Base-by-base conservation (phyloP, 2,888 invertebrate species). In the Archips xylosteana region DNA sequence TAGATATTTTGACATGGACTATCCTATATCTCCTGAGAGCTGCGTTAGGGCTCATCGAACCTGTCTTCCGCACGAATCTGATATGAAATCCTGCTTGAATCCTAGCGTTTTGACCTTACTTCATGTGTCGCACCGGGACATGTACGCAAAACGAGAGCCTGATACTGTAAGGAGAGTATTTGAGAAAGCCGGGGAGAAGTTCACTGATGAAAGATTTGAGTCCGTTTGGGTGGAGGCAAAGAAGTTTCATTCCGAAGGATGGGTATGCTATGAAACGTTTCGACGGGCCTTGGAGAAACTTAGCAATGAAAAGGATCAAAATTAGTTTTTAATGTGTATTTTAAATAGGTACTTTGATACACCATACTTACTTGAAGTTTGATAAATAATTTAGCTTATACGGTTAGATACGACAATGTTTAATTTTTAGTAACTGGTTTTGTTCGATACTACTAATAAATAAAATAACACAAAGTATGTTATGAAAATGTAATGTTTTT, bases 191-290 rank as follows among this genome's bases (percentile, higher is more conserved):
- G 95, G 95, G 0, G 95, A 95, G 78, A 83, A 86, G 69, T 92
- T 95, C 74, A 89, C 88, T 4, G 94, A 94, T 45, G 89, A 95
- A 74, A 84, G 82, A 39, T 96, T 96, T 80, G 85, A 92, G 60
- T 82, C 83, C 72, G 78, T 95, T 76, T 95, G 95, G 95, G 84
- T 93, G 75, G 88, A 92, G 77, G 95, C 95, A 2, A 83, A 90
- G 76, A 88, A 93, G 76, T 80, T 83, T 71, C 95, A 95, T 82
- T 89, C 94, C 42, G 86, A 92, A 77, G 95, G 94, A 3, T 88
- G 88, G 84, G 95, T 95, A 42, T 95, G 95, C 78, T 93, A 90
- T 57, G 95, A 95, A 83, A 95, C 95, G 9, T 95, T 95, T 77
- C 83, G 89, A 4, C 80, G 77, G 70, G 86, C 89, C 2, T 78